Evolutionary conservation across 2,888 invertebrate species (phyloP), one percentile per base, ranked within the genome.

Genomic region (Punctoribates punctum): DNA sequence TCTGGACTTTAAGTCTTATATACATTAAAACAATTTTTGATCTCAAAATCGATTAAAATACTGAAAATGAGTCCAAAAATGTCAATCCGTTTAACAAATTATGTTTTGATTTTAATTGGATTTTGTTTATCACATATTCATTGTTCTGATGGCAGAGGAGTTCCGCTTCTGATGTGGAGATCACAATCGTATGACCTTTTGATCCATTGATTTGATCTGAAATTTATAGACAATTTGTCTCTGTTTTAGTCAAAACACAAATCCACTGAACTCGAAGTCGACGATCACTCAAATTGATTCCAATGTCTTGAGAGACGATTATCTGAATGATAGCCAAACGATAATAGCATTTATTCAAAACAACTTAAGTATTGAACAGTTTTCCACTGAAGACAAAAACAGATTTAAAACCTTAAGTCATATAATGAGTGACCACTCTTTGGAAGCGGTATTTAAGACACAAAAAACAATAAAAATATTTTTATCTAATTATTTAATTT

Each of bases 281-380:
- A 34, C 62, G 17, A n/a, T 62, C 9, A n/a, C 34, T 70, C 70
- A 8, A 70, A 70, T 70, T n/a, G 23, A 20, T 70, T 42, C 20
- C 38, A 70, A 70, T 70, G 46, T 70, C 25, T 70, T 70, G 15
- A 70, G 42, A 42, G 70, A 70, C 38, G 70, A 70, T 70, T 70
- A 70, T 46, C 70, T 70, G 20, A 70, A 46, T 1, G 9, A 34
- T 13, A 42, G 70, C 1, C 38, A 38, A 70, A 42, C 70, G 3
- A 34, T 70, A n/a, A 42, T 70, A 13, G 70, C 70, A 13, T 70
- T 70, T 46, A 46, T 70, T 70, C 38, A 70, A 42, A 70, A 70
- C 46, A 5, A 42, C 13, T 20, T 70, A 38, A 70, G 42, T 70
- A 20, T 70, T 70, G 70, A 70, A 70, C 42, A 70, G 42, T 70